These are phyloP conservation scores for Drosophila austrosaltans DNA, from an alignment of 2,888 invertebrate genomes.

Conservation along the genomic window DNA sequence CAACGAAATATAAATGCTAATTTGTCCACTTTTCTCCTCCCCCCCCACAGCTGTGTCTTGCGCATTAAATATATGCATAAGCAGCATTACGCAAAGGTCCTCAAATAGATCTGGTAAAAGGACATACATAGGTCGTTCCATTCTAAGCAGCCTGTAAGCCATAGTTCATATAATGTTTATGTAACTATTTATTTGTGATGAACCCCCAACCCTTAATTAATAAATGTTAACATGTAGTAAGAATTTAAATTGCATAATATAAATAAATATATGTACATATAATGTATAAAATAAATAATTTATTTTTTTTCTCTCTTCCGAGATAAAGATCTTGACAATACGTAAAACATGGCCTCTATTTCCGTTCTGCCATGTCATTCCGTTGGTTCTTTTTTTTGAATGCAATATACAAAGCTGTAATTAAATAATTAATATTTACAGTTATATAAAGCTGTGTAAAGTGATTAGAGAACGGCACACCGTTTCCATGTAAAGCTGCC, in stretches of 20 bases:
- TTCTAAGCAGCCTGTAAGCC: slow-evolving; percentile 25
- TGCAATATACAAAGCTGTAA: background rate
- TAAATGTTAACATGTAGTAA: slow-evolving; percentile 1
- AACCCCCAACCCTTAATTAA: slow-evolving; percentile 10
- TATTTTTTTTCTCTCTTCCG: background rate
- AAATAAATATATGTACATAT: slow-evolving; percentile 1
- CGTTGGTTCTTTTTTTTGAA: background rate
- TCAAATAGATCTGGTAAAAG: slow-evolving; percentile 59
- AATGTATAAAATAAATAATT: background rate
- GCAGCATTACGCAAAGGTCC: slow-evolving; percentile 72
- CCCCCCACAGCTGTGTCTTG: slow-evolving; percentile 67
- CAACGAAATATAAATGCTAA: slow-evolving; percentile 10
- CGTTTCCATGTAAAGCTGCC: background rate
- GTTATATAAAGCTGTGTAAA: background rate
- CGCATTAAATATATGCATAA: slow-evolving; percentile 73
- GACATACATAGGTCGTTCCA: background rate
- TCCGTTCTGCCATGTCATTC: background rate
- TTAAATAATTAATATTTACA: slow-evolving; percentile 1
- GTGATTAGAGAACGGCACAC: background rate
- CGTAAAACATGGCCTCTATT: background rate
- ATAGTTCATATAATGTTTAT: slow-evolving; percentile 17
- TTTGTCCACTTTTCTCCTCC: background rate
- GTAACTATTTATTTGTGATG: slow-evolving; percentile 40
- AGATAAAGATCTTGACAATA: slow-evolving; percentile 18
- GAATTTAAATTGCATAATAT: background rate